Evolutionary conservation across 2,113 vertebrate genomes (phyloP), one percentile per base, ranked within the genome.

Genomic region (Pelecanus crispus): DNA sequence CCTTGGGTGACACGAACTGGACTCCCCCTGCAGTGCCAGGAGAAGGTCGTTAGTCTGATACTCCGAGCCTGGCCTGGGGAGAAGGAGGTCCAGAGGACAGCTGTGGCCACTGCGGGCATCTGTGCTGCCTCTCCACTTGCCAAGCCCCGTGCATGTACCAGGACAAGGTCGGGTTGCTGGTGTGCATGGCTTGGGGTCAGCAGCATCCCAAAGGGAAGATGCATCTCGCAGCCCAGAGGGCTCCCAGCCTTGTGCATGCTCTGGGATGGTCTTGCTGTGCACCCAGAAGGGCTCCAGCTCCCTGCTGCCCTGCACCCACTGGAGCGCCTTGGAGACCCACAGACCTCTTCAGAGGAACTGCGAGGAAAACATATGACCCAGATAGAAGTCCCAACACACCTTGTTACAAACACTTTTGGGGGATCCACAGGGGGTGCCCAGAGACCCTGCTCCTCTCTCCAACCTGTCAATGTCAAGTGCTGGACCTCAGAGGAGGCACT

Each of bases 401-500:
- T 78, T 56, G 34, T 28, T 58, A 13, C 19, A 42, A 50, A 62
- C 14, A 12, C 16, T 85, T 87, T 9, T 52, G 3, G 6, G 55
- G 7, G 20, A 38, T 56, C 12, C 1, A 1, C n/a, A 62, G 28
- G 19, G 40, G 66, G 42, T 55, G 13, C 32, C 20, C 63, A 68
- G 53, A 82, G 31, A 34, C 7, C 36, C 34, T 61, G 17, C 6
- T 65, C 13, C 44, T 68, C 34, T 44, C 62, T 65, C 71, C 75
- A 62, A 1, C 19, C 24, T 44, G 14, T 29, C 58, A 0, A 0
- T 52, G 44, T n/a, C 25, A 21, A 75, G 28, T 29, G 53, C 53
- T 81, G 49, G 38, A 75, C 45, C 17, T 49, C 62, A 18, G 86
- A 63, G 45, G 25, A 82, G 29, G 28, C 0, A 1, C 17, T 45